Evolutionary conservation across 2,113 vertebrate species (phyloP).

Genomic region (Prinia subflava): DNA sequence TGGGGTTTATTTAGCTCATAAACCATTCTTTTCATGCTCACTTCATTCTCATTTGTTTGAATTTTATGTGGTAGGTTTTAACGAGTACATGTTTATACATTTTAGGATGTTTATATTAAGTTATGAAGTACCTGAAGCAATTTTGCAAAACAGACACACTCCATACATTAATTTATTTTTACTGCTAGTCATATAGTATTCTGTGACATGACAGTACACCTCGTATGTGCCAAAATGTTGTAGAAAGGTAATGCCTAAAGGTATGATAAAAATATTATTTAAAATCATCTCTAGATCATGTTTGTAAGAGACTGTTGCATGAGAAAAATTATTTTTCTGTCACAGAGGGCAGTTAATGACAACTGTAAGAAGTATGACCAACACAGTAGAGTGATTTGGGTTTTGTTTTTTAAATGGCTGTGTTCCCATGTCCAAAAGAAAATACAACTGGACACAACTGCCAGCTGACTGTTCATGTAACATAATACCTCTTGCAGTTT

Average conservation of each 20-base stretch:
- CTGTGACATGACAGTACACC: not conserved
- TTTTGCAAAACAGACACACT: not conserved
- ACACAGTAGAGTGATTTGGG: not conserved
- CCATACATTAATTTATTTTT: not conserved
- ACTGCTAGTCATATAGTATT: not conserved
- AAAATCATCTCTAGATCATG: not conserved
- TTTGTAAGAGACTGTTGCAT: not conserved
- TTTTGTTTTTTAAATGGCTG: not conserved
- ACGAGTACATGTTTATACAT: not conserved
- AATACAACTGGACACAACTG: not conserved
- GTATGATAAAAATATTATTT: not conserved
- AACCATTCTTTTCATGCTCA: not conserved
- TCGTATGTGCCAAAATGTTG: not conserved
- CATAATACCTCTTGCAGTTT: not conserved
- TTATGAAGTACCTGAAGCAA: not conserved
- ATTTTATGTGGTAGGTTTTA: not conserved
- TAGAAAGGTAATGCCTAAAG: not conserved
- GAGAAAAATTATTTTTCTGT: slow-evolving; percentile 10
- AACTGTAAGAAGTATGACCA: not conserved
- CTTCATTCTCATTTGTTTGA: slow-evolving; percentile 2
- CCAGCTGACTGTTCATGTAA: not conserved
- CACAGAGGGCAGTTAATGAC: not conserved
- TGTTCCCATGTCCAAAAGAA: not conserved
- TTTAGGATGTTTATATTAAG: not conserved
- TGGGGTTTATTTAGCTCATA: not conserved